Conservation (phyloP, 64 coral and sea anemone species). For the Orbicella faveolata region DNA sequence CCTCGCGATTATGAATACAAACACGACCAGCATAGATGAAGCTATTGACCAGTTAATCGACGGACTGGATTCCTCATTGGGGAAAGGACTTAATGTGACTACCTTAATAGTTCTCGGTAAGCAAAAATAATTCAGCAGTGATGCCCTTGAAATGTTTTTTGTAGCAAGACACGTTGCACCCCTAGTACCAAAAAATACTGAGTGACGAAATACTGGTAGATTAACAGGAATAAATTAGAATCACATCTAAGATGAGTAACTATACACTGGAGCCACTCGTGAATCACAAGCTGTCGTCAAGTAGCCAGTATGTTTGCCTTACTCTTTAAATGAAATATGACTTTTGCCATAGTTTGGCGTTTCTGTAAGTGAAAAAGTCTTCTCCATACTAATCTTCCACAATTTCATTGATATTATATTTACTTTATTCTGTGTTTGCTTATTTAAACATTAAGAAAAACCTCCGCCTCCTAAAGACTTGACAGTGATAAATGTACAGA, state of each 20-base stretch:
- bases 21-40: background rate
- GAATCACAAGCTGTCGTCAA: no score
- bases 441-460: background rate
- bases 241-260: background rate
- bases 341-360: no score
- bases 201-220: background rate
- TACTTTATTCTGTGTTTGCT: background rate
- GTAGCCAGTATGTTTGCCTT: no score
- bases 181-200: no score
- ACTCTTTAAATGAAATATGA: background rate
- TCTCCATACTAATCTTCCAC: no score
- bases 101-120: background rate
- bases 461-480: slow-evolving; percentile 3
- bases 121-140: background rate
- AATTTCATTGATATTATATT: background rate
- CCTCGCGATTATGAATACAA: background rate
- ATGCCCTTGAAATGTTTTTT: no score
- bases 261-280: no score
- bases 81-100: background rate
- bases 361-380: no score
- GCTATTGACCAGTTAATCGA: background rate
- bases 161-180: background rate
- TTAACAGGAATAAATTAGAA: background rate
- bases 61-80: background rate
- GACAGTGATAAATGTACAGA: background rate